phyloP scores from a whole-genome alignment of 2,113 vertebrate species.

The Lophius piscatorius region DNA sequence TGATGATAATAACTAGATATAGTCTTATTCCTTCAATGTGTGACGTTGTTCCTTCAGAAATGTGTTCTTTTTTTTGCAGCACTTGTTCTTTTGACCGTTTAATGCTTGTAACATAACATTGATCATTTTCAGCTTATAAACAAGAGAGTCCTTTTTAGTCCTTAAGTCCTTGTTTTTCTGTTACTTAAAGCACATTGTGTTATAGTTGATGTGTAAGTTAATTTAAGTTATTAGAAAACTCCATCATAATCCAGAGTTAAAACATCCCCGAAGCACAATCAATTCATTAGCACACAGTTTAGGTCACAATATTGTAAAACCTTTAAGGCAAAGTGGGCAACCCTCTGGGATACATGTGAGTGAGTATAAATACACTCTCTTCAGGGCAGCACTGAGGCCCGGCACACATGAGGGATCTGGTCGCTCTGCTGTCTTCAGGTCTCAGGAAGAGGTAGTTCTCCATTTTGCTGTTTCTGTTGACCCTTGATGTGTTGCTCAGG shows the following conservation, averaged over 20 bases:
- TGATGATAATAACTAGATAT: slow-evolving; percentile 58
- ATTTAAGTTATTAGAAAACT: too few species aligned
- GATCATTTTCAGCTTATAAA: slow-evolving; percentile 5
- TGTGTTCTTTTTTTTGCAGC: slow-evolving; percentile 2
- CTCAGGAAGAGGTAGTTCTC: slow-evolving; percentile 39
- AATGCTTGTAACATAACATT: background rate
- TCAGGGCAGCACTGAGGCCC: slow-evolving; percentile 49
- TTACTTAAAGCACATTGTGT: too few species aligned
- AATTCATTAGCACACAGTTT: background rate
- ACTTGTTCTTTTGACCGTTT: slow-evolving; percentile 17
- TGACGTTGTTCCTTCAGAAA: slow-evolving; percentile 4
- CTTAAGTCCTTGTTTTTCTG: too few species aligned
- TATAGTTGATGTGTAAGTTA: too few species aligned
- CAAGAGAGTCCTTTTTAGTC: background rate
- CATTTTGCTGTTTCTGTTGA: slow-evolving; percentile 55
- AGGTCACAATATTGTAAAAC: background rate
- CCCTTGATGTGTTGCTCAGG: slow-evolving; percentile 72
- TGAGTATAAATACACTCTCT: slow-evolving; percentile 20
- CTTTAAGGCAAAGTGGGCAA: background rate
- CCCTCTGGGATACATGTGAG: background rate
- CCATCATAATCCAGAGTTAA: too few species aligned
- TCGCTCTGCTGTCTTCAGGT: slow-evolving; percentile 37
- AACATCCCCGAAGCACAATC: background rate
- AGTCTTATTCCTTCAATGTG: slow-evolving; percentile 46
- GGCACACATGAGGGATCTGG: slow-evolving; percentile 37